Evolutionary conservation across 1,140 invertebrate genomes (phyloP), one percentile per base, ranked within the genome.

Genomic region (Callitettix versicolor): DNA sequence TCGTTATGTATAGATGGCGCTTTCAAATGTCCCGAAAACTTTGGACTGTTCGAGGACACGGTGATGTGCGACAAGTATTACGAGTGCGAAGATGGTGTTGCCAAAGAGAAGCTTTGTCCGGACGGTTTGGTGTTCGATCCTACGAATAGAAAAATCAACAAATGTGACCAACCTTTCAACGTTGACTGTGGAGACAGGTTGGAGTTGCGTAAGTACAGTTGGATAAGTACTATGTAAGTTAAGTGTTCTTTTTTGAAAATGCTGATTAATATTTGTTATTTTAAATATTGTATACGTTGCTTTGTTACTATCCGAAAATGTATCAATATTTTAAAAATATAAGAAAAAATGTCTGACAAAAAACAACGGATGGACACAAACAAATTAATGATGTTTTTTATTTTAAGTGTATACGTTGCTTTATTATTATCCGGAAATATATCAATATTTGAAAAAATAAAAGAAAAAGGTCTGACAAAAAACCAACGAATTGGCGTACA

Each of bases 101-200:
- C 83, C 12, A 81, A 71, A 46, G 79, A 81, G 60, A 88, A 88
- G 69, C 73, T 88, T 1, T 92, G 88, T 65, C 84, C 86, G 3
- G 88, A 92, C 67, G 88, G 88, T 57, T 74, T 91, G 14, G 88
- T 91, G 17, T 92, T 91, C 69, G 87, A 91, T 73, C 85, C 82
- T 1, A 65, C 80, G 53, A 90, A 86, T 71, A 78, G 84, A 58
- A 86, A 88, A 71, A 76, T 86, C 64, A 91, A 90, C 74, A 91
- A 91, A 68, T 93, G 89, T 67, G 89, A 92, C 69, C 86, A 91
- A 65, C 84, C 86, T 62, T 91, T 91, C 78, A 90, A 90, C 61
- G 86, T 91, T 7, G 88, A 92, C 65, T 94, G 89, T 64, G 84
- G 84, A 40, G 86, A 88, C 64, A 79, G 89, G 60, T 79, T 81